These are phyloP conservation scores for Pampusana beccarii DNA, from an alignment of 2,113 vertebrate genomes.

Conservation along the genomic window DNA sequence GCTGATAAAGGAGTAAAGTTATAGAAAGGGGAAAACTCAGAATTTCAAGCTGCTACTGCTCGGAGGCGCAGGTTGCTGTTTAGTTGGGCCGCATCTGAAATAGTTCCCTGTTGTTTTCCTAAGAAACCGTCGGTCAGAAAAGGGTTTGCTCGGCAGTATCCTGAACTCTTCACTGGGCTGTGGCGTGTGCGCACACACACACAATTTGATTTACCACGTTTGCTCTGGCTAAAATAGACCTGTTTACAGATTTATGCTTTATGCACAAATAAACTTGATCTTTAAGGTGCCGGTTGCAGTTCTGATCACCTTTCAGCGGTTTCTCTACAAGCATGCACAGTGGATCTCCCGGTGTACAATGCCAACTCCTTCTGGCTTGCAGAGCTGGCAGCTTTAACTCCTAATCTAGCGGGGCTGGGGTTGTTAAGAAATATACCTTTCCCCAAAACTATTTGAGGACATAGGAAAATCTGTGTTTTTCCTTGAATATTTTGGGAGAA, in stretches of 20 bases:
- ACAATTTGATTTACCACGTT: background rate
- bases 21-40: background rate
- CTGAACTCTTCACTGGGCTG: background rate
- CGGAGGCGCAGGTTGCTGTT: background rate
- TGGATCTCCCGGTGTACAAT: background rate
- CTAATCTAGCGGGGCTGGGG: background rate
- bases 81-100: background rate
- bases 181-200: background rate
- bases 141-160: background rate
- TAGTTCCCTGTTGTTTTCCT: background rate
- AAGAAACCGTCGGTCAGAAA: background rate
- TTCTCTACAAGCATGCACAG: background rate
- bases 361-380: background rate
- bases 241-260: constrained; percentile 18
- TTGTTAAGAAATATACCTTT: background rate
- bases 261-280: constrained; percentile 7
- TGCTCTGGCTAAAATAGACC: background rate
- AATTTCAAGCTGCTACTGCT: background rate
- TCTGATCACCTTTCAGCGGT: background rate
- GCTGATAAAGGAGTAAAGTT: constrained; percentile 15
- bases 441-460: background rate
- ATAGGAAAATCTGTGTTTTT: background rate
- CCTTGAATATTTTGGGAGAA: background rate
- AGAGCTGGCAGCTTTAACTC: background rate
- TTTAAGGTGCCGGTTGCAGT: background rate